phyloP scores from a whole-genome alignment of 1,140 invertebrate genomes.

The Galleria mellonella region DNA sequence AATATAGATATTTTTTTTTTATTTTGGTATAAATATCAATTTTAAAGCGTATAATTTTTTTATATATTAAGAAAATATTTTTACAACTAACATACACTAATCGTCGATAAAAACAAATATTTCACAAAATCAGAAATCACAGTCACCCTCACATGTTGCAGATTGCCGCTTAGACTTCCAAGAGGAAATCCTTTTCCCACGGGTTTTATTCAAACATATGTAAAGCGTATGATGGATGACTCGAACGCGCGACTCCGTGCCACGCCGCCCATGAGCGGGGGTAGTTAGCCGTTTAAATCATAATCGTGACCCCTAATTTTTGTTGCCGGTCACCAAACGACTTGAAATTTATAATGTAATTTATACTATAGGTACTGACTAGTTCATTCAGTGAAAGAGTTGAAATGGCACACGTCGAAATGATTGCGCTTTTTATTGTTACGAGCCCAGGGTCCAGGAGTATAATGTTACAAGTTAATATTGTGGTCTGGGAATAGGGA shows the following conservation, averaged over 20 bases:
- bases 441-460: constrained; percentile 23
- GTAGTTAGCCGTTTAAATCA: constrained; percentile 62
- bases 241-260: constrained; percentile 8
- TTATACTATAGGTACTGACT: constrained; percentile 35
- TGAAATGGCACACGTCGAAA: constrained; percentile 54
- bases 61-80: too few relatives aligned
- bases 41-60: too few relatives aligned
- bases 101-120: too few relatives aligned
- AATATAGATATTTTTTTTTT: too few relatives aligned
- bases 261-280: constrained; percentile 42
- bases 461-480: constrained; percentile 28
- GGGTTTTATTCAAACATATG: constrained; percentile 74
- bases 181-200: constrained; percentile 74
- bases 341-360: constrained; percentile 69
- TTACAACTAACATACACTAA: too few relatives aligned
- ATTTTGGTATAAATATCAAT: too few relatives aligned
- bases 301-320: constrained; percentile 60
- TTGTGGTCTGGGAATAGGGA: constrained; percentile 11
- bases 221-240: constrained; percentile 74
- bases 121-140: constrained; percentile 7
- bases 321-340: constrained; percentile 62
- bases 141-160: constrained; percentile 42
- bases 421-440: constrained; percentile 61
- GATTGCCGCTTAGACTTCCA: constrained; percentile 60
- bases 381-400: constrained; percentile 51